These are phyloP conservation scores for Steromphala cineraria DNA, from an alignment of 2,888 invertebrate species.

Conservation along the genomic window DNA sequence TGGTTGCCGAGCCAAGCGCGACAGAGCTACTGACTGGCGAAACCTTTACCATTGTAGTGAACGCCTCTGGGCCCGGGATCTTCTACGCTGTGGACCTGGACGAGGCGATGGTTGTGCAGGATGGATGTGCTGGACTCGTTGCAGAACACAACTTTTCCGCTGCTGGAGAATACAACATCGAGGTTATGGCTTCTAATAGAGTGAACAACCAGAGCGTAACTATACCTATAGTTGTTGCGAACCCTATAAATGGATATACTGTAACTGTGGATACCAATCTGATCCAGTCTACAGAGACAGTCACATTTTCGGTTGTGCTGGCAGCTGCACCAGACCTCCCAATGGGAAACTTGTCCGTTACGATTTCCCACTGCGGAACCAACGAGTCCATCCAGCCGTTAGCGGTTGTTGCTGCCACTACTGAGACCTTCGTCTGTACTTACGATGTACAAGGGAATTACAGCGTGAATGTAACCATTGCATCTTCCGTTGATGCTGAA, in stretches of 20 bases:
- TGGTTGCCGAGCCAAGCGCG: not conserved
- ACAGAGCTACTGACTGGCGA: not conserved
- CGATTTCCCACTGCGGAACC: not conserved
- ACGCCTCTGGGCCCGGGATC: not conserved
- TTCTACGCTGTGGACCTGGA: not conserved
- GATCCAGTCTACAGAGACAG: not conserved
- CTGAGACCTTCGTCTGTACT: not conserved
- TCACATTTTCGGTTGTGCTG: not conserved
- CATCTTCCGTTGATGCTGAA: not conserved
- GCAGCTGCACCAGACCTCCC: not conserved
- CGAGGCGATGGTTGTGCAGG: not conserved
- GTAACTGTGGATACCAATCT: not conserved
- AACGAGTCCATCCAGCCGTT: not conserved
- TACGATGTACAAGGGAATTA: slow-evolving; percentile 13
- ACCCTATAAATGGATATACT: not conserved
- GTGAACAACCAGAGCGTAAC: not conserved
- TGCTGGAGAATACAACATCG: not conserved
- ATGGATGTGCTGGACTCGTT: not conserved
- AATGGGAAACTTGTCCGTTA: not conserved
- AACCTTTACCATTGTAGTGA: not conserved
- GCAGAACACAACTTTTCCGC: slow-evolving; percentile 2
- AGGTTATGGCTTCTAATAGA: slow-evolving; percentile 1
- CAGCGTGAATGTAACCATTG: not conserved
- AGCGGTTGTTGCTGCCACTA: not conserved
- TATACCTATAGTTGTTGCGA: not conserved